phyloP scores from a whole-genome alignment of 1,140 invertebrate species.

The Tetramorium parvispinum region DNA sequence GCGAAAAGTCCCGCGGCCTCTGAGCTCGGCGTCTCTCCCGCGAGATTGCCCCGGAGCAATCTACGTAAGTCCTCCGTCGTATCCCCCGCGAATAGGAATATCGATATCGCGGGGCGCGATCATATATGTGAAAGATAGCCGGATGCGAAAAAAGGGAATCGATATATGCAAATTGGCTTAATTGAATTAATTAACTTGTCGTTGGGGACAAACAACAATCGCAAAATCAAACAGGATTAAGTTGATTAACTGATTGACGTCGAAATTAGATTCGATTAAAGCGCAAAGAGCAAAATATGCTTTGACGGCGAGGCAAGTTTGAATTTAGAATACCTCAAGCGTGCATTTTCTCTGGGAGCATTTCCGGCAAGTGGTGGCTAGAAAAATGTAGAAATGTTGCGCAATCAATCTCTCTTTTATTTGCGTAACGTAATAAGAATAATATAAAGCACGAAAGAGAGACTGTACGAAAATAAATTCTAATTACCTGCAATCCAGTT shows the following conservation, averaged over 20 bases:
- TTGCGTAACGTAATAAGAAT: background rate
- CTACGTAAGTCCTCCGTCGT: background rate
- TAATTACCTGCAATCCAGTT: background rate
- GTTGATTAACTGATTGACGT: background rate
- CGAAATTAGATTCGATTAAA: background rate
- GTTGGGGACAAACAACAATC: background rate
- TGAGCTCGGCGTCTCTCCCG: background rate
- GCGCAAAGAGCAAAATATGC: too few relatives aligned
- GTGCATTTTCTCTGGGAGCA: background rate
- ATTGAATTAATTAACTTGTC: background rate
- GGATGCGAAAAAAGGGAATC: background rate
- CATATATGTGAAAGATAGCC: background rate
- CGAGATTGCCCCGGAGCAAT: conserved; percentile 35
- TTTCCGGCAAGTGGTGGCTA: background rate
- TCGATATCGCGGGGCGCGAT: background rate
- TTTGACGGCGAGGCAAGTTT: background rate
- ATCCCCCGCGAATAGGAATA: background rate
- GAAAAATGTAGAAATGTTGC: conserved; percentile 13
- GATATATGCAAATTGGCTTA: background rate
- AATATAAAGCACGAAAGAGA: background rate
- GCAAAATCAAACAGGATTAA: background rate
- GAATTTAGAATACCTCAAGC: background rate
- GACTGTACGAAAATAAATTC: background rate
- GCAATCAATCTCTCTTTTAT: background rate
- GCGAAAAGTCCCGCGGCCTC: background rate